phyloP scores from a whole-genome alignment of 2,797 vertebrate species.

The Hybognathus amarus region DNA sequence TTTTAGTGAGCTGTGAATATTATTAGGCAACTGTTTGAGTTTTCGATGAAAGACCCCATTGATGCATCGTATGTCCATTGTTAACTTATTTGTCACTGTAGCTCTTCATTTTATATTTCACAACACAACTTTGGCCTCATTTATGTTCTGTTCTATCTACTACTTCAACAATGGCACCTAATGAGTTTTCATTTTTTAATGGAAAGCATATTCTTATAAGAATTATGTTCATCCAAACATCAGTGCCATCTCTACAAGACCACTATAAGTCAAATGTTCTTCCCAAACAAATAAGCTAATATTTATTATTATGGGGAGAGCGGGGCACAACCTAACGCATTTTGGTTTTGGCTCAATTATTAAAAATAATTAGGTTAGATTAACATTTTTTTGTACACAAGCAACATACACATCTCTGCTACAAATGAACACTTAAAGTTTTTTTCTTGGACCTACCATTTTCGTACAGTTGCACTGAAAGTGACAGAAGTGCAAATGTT shows the following conservation, averaged over 20 bases:
- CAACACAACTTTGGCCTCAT: neutral
- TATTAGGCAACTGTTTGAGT: neutral
- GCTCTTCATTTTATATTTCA: neutral
- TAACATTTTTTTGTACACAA: too few relatives aligned
- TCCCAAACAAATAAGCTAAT: neutral
- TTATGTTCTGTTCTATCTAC: neutral
- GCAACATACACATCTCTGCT: too few relatives aligned
- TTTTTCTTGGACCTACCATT: too few relatives aligned
- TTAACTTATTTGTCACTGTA: neutral
- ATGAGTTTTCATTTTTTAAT: neutral
- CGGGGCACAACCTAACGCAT: too few relatives aligned
- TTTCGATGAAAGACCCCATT: too few relatives aligned
- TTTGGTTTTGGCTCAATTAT: too few relatives aligned
- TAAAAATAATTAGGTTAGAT: too few relatives aligned
- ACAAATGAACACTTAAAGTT: too few relatives aligned
- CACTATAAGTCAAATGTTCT: neutral
- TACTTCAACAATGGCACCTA: too few relatives aligned
- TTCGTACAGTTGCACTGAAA: too few relatives aligned
- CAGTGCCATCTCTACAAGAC: neutral
- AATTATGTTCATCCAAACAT: neutral
- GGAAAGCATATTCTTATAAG: neutral
- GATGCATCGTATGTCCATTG: neutral
- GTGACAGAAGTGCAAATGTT: too few relatives aligned
- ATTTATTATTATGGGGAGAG: too few relatives aligned
- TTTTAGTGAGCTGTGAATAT: slow-evolving; percentile 19